A percentile compares a stretch with the other conserved stretches of the same genome.
Conservation (phyloP, 2,888 invertebrate genomes). For the Tachystola acroxantha region DNA sequence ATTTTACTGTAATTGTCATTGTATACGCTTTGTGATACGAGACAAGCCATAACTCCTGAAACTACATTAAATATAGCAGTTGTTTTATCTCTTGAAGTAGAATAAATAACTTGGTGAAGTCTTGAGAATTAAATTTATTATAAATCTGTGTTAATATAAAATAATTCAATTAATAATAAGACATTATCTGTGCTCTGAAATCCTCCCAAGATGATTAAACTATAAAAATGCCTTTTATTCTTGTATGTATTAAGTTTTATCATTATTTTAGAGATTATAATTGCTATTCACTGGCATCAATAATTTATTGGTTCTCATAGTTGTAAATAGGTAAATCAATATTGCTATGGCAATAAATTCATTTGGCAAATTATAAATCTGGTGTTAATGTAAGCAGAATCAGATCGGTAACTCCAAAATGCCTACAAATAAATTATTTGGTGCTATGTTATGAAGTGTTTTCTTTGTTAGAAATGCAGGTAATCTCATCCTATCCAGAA, state of each 20-base stretch:
- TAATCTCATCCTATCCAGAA: too few species aligned
- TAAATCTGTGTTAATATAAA: too few species aligned
- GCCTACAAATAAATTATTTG: slow-evolving; percentile 68
- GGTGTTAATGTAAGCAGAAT: slow-evolving; percentile 22
- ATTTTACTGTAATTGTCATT: neutral
- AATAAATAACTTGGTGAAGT: neutral
- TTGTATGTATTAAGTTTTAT: too few species aligned
- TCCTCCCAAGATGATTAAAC: too few species aligned
- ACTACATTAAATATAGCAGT: too few species aligned
- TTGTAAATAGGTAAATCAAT: slow-evolving; percentile 8
- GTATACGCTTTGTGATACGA: slow-evolving; percentile 4
- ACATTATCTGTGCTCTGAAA: too few species aligned
- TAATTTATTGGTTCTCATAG: slow-evolving; percentile 3
- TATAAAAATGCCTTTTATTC: too few species aligned
- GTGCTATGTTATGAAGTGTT: slow-evolving; percentile 50
- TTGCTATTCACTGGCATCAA: slow-evolving; percentile 4
- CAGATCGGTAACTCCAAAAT: slow-evolving; percentile 29
- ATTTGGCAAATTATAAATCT: slow-evolving; percentile 14
- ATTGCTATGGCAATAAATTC: neutral
- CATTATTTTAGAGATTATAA: too few species aligned
- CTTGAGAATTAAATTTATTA: too few species aligned
- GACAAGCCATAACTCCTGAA: too few species aligned
- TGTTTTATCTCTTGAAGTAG: neutral
- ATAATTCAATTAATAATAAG: too few species aligned
- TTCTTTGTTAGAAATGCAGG: slow-evolving; percentile 25